These are phyloP conservation scores for Rissa tridactyla DNA, from an alignment of 2,113 vertebrate species.

Conservation along the genomic window DNA sequence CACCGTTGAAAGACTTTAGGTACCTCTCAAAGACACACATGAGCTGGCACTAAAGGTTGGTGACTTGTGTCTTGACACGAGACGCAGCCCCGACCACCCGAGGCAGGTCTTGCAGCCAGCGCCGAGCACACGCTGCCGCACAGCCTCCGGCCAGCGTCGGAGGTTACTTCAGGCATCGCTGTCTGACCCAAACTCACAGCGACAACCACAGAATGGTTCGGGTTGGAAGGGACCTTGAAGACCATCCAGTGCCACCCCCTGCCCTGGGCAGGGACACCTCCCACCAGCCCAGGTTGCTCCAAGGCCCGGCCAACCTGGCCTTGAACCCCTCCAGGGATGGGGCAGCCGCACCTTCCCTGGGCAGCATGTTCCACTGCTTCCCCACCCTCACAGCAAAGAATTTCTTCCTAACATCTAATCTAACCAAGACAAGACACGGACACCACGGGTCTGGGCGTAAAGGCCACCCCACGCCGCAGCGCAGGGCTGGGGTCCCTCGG, in stretches of 20 bases:
- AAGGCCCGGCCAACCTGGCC: not conserved
- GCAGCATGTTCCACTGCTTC: not conserved
- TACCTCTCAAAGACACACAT: accelerated
- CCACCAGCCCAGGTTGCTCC: not conserved
- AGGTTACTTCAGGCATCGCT: not conserved
- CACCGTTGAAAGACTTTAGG: not conserved
- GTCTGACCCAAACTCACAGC: not conserved
- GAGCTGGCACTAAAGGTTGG: not conserved
- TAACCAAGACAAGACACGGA: not conserved
- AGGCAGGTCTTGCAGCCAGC: not conserved
- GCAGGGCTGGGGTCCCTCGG: not conserved
- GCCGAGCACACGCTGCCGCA: accelerated
- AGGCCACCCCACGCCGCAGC: accelerated
- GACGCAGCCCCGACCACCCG: not conserved
- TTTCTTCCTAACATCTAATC: not conserved
- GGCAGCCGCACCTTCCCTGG: not conserved
- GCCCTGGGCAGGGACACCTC: not conserved
- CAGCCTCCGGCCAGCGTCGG: accelerated
- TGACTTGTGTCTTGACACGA: accelerated
- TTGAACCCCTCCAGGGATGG: not conserved
- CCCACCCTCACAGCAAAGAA: not conserved
- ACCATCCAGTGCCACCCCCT: not conserved
- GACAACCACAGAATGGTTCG: not conserved
- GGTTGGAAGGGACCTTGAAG: not conserved
- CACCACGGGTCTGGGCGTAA: accelerated